A percentile compares a stretch with the other conserved stretches of the same genome.
These are phyloP conservation scores for Metopia argyrocephala DNA, from an alignment of 2,888 invertebrate species.

Conservation along the genomic window DNA sequence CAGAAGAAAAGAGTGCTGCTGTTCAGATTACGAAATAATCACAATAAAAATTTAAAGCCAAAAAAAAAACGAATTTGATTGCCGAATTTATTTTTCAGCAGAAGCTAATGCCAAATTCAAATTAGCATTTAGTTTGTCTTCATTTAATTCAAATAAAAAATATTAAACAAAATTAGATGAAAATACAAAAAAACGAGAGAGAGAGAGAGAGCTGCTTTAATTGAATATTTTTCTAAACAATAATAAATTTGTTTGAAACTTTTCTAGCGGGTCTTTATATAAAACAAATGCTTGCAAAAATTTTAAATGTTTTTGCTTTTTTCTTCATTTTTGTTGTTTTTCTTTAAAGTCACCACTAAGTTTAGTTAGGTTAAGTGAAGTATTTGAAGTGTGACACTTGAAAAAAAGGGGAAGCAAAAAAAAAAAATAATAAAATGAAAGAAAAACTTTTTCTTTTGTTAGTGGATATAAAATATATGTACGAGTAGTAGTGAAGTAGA, in stretches of 20 bases:
- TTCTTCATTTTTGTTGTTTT: neutral
- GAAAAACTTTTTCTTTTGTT: constrained; percentile 16
- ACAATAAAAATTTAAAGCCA: too few species aligned
- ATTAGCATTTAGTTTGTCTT: too few species aligned
- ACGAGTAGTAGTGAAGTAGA: constrained; percentile 25
- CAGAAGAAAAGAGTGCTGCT: too few species aligned
- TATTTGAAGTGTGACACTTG: constrained; percentile 56
- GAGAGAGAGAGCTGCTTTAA: too few species aligned
- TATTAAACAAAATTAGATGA: too few species aligned
- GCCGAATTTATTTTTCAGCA: too few species aligned
- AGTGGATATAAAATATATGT: constrained; percentile 5
- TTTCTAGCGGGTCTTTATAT: constrained; percentile 17
- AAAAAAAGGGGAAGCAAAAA: constrained; percentile 13
- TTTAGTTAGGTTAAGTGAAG: constrained; percentile 58
- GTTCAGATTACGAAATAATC: too few species aligned
- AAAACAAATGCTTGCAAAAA: constrained; percentile 24
- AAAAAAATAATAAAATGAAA: neutral
- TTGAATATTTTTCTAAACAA: neutral
- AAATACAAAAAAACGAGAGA: too few species aligned
- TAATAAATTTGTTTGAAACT: constrained; percentile 11
- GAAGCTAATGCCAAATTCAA: too few species aligned
- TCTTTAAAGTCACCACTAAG: constrained; percentile 47
- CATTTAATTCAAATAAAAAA: too few species aligned
- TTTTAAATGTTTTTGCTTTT: neutral
- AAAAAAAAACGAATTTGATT: too few species aligned